These are phyloP conservation scores for Saccostrea glomerata DNA, from an alignment of 1,140 invertebrate species.

Conservation along the genomic window DNA sequence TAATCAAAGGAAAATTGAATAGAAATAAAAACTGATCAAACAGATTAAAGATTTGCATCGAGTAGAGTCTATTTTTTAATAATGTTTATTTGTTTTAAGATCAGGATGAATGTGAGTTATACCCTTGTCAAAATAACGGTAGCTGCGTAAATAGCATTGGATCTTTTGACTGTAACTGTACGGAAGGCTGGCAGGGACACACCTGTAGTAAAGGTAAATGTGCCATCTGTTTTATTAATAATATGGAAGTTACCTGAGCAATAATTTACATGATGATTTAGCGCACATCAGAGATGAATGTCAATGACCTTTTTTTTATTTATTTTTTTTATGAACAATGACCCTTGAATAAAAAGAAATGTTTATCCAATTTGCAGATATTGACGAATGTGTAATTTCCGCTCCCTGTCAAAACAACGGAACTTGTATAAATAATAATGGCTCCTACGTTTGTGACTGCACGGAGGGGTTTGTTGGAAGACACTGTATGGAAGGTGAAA, in stretches of 20 bases:
- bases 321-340: background rate
- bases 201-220: constrained; percentile 32
- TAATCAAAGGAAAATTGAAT: background rate
- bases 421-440: constrained; percentile 41
- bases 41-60: too few species aligned
- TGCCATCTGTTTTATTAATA: too few species aligned
- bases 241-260: too few species aligned
- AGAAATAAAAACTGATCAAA: too few species aligned
- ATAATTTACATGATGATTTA: background rate
- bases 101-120: constrained; percentile 86
- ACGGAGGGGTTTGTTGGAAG: constrained; percentile 41
- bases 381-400: constrained; percentile 30
- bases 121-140: constrained; percentile 85
- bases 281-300: background rate
- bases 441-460: constrained; percentile 50
- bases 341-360: background rate
- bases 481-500: constrained; percentile 46
- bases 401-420: constrained; percentile 73
- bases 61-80: background rate
- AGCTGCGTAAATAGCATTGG: constrained; percentile 37
- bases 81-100: constrained; percentile 26
- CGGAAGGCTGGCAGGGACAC: background rate
- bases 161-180: constrained; percentile 22
- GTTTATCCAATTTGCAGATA: constrained; percentile 17
- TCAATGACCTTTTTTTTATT: background rate